phyloP scores from a whole-genome alignment of 2,797 vertebrate species.

The Pangasius macronema region DNA sequence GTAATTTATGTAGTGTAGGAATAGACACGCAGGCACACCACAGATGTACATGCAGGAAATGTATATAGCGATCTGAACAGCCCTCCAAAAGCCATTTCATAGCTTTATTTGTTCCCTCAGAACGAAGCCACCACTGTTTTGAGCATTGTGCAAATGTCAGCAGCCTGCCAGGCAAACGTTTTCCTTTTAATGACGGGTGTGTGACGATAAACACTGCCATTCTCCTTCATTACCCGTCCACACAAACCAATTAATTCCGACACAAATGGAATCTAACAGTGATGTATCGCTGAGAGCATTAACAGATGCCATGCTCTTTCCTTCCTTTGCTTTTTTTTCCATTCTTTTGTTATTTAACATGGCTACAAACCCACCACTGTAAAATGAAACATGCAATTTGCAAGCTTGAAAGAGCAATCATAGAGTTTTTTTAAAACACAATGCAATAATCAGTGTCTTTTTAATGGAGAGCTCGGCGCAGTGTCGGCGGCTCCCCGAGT shows the following conservation, averaged over 20 bases:
- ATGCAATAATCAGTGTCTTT: slow-evolving; percentile 44
- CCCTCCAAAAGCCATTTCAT: not conserved
- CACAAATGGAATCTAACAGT: slow-evolving; percentile 70
- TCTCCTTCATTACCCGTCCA: slow-evolving; percentile 76
- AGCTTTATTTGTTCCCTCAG: not conserved
- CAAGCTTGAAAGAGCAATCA: slow-evolving; percentile 45
- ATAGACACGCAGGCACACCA: not conserved
- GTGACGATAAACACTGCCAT: slow-evolving; percentile 72
- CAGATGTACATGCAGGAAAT: not conserved
- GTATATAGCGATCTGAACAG: not conserved
- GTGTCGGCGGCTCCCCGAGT: not conserved
- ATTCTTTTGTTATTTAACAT: slow-evolving; percentile 36
- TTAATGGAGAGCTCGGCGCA: slow-evolving; percentile 35
- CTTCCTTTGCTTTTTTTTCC: slow-evolving; percentile 34
- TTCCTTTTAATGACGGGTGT: slow-evolving; percentile 63
- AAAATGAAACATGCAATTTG: slow-evolving; percentile 36
- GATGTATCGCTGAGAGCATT: slow-evolving; percentile 68
- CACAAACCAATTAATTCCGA: slow-evolving; percentile 74
- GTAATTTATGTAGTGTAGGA: not conserved
- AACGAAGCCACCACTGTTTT: slow-evolving; percentile 29
- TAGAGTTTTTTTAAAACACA: slow-evolving; percentile 46
- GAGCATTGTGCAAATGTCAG: slow-evolving; percentile 68
- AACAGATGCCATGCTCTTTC: slow-evolving; percentile 59
- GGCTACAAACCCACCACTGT: slow-evolving; percentile 3
- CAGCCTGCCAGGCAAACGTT: slow-evolving; percentile 35